Evolutionary conservation across 2,113 vertebrate species (phyloP).

Genomic region (Atherinomorus stipes): DNA sequence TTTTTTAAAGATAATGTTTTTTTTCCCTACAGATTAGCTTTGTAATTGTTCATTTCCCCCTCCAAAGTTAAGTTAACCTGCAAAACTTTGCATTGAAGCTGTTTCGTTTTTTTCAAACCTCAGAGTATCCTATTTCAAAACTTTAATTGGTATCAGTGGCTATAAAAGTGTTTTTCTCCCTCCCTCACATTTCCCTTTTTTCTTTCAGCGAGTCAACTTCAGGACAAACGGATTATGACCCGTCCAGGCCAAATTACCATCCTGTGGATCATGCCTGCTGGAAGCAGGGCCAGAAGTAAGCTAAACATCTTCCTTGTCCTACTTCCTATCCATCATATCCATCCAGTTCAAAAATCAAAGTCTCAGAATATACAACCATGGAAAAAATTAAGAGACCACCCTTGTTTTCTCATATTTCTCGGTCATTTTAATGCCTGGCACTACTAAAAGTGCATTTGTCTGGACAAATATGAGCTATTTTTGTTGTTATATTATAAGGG

Average conservation of each 20-base stretch:
- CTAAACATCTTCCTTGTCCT: neutral
- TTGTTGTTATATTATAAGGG: too few relatives aligned
- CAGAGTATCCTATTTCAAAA: constrained; percentile 1
- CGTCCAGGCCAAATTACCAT: constrained; percentile 85
- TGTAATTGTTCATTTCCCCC: too few relatives aligned
- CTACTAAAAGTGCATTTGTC: neutral
- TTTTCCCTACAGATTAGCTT: too few relatives aligned
- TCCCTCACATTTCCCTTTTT: neutral
- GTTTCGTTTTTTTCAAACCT: too few relatives aligned
- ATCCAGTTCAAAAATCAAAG: neutral
- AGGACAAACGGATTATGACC: constrained; percentile 79
- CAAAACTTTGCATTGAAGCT: too few relatives aligned
- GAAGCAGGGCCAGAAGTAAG: constrained; percentile 85
- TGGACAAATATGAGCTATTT: too few relatives aligned
- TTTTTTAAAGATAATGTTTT: too few relatives aligned
- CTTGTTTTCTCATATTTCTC: too few relatives aligned
- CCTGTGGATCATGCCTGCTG: constrained; percentile 90
- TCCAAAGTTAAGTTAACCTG: neutral
- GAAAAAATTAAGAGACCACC: too few relatives aligned
- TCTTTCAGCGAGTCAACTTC: constrained; percentile 65
- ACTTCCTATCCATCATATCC: too few relatives aligned
- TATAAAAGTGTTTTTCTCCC: neutral
- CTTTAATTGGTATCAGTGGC: neutral
- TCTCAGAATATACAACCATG: too few relatives aligned
- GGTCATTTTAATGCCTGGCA: too few relatives aligned